Base-by-base conservation (phyloP, 2,888 invertebrate species). In the Rotaria magnacalcarata region DNA sequence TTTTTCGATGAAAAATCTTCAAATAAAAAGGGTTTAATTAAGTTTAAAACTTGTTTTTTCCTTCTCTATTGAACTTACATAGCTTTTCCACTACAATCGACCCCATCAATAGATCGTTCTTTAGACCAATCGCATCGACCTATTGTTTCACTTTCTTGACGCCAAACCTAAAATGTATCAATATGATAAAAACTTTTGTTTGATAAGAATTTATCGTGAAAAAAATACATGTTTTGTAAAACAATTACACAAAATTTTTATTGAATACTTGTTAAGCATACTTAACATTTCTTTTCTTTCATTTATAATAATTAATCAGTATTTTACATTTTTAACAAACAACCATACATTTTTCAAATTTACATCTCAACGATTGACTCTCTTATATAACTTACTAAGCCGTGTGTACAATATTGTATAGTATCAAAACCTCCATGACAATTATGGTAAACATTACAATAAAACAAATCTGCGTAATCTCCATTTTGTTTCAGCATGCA, bases 391-490 rank as follows among this genome's bases (percentile, higher is more conserved):
- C 84, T 54, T 54, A 84, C 84, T 74, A 87, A 85, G 24, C 87
- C 87, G n/a, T 85, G 84, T 52, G 85, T 50, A 84, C 87, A 87
- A 74, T 87, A 87, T 84, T 87, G 87, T 14, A 87, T 85, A 19
- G 87, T 87, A 54, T 87, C 87, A 52, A 87, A 87, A 54, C 87
- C 87, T 67, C 85, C 87, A 27, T 85, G 85, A 84, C 87, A 87
- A 54, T 85, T 85, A 54, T 87, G 87, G 41, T 87, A 87, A 67
- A 87, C 87, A 87, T 87, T 87, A 47, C 87, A 87, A 56, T 87
- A 87, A 80, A 85, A 85, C 24, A 85, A 84, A 85, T 87, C 87
- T 16, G 67, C 84, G 56, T 85, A 87, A 50, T 85, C 58, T 41
- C 87, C 87, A 85, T 87, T 85, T 74, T 85, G 80, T 85, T 85